Evolutionary conservation across 92 coral and sea anemone species (phyloP).

Genomic region (Diadumene lineata): DNA sequence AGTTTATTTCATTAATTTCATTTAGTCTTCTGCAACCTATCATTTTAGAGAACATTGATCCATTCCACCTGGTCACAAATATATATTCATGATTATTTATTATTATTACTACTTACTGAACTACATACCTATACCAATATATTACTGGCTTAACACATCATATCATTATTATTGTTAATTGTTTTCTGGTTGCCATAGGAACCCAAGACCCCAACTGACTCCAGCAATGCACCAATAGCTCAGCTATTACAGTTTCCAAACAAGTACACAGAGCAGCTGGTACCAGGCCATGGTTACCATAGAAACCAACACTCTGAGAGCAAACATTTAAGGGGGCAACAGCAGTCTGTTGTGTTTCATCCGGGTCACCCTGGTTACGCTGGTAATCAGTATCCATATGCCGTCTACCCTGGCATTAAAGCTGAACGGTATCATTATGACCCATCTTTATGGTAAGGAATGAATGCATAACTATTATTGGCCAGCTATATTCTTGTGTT

Average conservation of each 20-base stretch:
- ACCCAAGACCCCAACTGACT: constrained; percentile 70
- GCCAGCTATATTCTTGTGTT: no score
- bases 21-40: no score
- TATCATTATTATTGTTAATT: background rate
- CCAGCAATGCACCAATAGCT: constrained; percentile 86
- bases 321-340: constrained; percentile 59
- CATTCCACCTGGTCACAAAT: no score
- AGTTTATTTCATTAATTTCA: no score
- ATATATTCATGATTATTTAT: no score
- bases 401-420: constrained; percentile 71
- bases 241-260: constrained; percentile 71
- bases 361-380: constrained; percentile 78
- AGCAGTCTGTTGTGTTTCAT: constrained; percentile 63
- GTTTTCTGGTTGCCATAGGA: constrained; percentile 32
- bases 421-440: constrained; percentile 72
- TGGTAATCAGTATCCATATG: constrained; percentile 65
- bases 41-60: no score
- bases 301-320: constrained; percentile 48
- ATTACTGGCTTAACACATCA: no score
- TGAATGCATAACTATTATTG: background rate
- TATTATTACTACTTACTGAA: no score
- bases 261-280: constrained; percentile 68
- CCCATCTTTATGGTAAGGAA: constrained; percentile 74
- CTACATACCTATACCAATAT: no score
- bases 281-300: constrained; percentile 57